Percentiles rank a stretch among this genome's conserved stretches.
These are phyloP conservation scores for Paratrypauchen microcephalus DNA, from an alignment of 2,797 vertebrate species.

Conservation along the genomic window DNA sequence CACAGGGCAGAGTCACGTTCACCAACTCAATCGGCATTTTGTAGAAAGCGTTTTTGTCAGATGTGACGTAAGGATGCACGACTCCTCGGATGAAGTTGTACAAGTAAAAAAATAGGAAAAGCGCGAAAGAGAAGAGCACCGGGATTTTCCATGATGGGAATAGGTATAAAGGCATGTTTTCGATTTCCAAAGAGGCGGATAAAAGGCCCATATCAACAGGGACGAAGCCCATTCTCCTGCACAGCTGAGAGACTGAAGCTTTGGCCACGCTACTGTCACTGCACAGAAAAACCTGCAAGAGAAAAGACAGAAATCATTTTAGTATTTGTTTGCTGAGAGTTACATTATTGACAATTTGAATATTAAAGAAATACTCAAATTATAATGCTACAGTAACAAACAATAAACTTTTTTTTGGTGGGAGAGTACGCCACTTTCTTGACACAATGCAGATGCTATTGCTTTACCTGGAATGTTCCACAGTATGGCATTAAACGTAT, in stretches of 20 bases:
- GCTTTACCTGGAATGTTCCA: too few species aligned
- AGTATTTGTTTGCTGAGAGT: too few species aligned
- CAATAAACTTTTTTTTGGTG: background rate
- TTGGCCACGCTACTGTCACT: conserved; percentile 83
- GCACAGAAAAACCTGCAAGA: conserved; percentile 87
- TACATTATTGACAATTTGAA: background rate
- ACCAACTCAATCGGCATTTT: conserved; percentile 87
- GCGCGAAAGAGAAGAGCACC: conserved; percentile 72
- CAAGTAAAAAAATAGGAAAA: conserved; percentile 88
- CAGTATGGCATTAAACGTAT: too few species aligned
- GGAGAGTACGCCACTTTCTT: background rate
- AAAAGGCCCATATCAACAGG: conserved; percentile 89
- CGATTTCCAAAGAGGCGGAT: conserved; percentile 81
- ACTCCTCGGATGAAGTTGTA: conserved; percentile 87
- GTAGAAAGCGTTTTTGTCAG: conserved; percentile 80
- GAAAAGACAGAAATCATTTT: background rate
- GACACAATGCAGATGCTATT: background rate
- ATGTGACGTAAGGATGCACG: conserved; percentile 82
- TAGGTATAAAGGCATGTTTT: conserved; percentile 86
- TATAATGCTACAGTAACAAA: too few species aligned
- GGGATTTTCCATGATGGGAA: conserved; percentile 89
- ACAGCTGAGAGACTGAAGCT: conserved; percentile 76
- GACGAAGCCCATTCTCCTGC: conserved; percentile 84
- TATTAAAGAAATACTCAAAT: background rate
- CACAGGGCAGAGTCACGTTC: conserved; percentile 86